These are phyloP conservation scores for Pollenia labialis DNA, from an alignment of 2,888 invertebrate species.

Conservation along the genomic window DNA sequence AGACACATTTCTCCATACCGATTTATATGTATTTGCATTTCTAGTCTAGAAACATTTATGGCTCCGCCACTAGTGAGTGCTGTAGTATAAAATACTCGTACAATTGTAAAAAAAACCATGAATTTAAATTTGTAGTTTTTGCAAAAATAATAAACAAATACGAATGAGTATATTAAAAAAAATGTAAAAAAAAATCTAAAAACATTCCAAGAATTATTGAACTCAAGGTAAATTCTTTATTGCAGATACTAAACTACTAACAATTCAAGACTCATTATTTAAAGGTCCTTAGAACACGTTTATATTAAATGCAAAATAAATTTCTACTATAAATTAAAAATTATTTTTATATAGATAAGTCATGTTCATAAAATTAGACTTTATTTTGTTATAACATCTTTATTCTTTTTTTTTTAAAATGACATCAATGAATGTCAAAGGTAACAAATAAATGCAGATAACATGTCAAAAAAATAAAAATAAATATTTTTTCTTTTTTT, in stretches of 20 bases:
- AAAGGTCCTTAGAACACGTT: too few species aligned
- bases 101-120: slow-evolving; percentile 30
- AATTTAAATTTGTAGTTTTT: slow-evolving; percentile 50
- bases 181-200: neutral
- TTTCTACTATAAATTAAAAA: too few species aligned
- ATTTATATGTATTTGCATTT: slow-evolving; percentile 17
- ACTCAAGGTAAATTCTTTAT: slow-evolving; percentile 56
- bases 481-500: neutral
- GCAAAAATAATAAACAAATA: slow-evolving; percentile 30
- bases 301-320: too few species aligned
- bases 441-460: neutral
- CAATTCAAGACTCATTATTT: too few species aligned
- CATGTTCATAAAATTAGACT: neutral
- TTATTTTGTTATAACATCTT: slow-evolving; percentile 1
- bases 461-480: neutral
- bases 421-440: slow-evolving; percentile 7
- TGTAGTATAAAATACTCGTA: neutral
- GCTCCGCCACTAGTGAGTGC: neutral
- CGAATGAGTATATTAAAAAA: neutral
- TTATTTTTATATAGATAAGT: neutral
- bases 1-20: neutral
- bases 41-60: neutral
- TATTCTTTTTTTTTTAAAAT: neutral
- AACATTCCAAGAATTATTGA: slow-evolving; percentile 55
- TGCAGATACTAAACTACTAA: neutral